Percentiles rank a stretch among this genome's conserved stretches.
Evolutionary conservation across 2,888 invertebrate species (phyloP).

Genomic region (Schizaphis graminum): DNA sequence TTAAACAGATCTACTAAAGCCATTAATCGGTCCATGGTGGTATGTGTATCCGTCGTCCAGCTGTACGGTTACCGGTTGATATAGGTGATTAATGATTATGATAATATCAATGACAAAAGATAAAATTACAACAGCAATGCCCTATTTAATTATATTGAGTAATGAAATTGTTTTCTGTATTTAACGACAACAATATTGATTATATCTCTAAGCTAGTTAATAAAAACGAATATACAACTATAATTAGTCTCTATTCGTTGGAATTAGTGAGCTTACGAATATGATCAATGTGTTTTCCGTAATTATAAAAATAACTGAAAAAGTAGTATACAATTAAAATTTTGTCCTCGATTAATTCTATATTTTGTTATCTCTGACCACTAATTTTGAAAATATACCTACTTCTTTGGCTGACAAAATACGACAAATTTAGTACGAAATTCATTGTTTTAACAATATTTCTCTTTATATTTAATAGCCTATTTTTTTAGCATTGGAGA

Average conservation of each 20-base stretch:
- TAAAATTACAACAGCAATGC: background rate
- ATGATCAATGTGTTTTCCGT: background rate
- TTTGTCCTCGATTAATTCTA: background rate
- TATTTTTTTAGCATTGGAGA: background rate
- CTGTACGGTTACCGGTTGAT: background rate
- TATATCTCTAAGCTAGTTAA: background rate
- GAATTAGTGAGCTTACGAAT: background rate
- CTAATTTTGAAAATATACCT: background rate
- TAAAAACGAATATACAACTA: background rate
- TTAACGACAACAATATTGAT: background rate
- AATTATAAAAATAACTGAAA: background rate
- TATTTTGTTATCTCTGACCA: background rate
- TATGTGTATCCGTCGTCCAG: background rate
- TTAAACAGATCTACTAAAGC: background rate
- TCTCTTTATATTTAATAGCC: background rate
- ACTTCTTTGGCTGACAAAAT: background rate
- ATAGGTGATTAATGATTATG: background rate
- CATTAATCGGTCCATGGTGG: background rate
- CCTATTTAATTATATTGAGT: background rate
- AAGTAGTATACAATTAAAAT: background rate
- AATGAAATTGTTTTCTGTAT: background rate
- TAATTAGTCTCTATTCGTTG: too few species aligned
- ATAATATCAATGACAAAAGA: background rate
- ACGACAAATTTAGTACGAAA: too few species aligned
- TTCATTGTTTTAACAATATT: background rate